Percentiles rank a stretch among this genome's conserved stretches.
These are phyloP conservation scores for Orthosia gracilis DNA, from an alignment of 2,888 invertebrate genomes.

Conservation along the genomic window DNA sequence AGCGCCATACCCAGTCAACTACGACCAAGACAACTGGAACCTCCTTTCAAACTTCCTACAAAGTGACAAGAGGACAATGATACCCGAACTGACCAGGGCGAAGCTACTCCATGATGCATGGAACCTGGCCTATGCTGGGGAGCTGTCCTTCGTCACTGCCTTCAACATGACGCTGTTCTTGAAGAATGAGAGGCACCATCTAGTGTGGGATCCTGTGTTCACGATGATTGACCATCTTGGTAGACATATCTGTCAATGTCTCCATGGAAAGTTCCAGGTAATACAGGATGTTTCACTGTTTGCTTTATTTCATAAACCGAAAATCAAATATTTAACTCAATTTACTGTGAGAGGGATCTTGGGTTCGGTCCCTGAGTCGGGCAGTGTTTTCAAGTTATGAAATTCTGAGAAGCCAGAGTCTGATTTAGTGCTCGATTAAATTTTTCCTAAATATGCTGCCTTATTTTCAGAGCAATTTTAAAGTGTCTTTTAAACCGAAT, in stretches of 20 bases:
- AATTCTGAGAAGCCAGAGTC: no score
- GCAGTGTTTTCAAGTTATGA: neutral
- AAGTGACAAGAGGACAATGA: conserved; percentile 87
- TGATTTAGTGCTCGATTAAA: no score
- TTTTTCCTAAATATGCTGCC: no score
- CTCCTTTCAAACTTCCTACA: conserved; percentile 93
- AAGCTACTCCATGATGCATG: conserved; percentile 95
- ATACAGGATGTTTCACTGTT: conserved; percentile 26
- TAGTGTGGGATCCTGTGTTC: conserved; percentile 96
- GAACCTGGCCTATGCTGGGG: conserved; percentile 95
- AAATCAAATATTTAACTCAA: no score
- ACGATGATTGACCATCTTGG: conserved; percentile 96
- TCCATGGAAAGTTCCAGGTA: conserved; percentile 94
- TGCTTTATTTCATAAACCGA: no score
- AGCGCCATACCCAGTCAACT: conserved; percentile 96
- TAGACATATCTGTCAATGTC: conserved; percentile 92
- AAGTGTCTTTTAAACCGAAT: no score
- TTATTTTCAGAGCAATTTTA: no score
- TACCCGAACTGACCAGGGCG: conserved; percentile 94
- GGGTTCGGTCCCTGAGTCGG: no score
- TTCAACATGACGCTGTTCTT: conserved; percentile 95
- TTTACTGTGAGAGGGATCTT: no score
- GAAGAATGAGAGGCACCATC: conserved; percentile 93
- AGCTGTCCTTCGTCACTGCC: conserved; percentile 94
- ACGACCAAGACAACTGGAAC: conserved; percentile 95